phyloP scores from a whole-genome alignment of 2,113 vertebrate species.

The Brachyistius frenatus region DNA sequence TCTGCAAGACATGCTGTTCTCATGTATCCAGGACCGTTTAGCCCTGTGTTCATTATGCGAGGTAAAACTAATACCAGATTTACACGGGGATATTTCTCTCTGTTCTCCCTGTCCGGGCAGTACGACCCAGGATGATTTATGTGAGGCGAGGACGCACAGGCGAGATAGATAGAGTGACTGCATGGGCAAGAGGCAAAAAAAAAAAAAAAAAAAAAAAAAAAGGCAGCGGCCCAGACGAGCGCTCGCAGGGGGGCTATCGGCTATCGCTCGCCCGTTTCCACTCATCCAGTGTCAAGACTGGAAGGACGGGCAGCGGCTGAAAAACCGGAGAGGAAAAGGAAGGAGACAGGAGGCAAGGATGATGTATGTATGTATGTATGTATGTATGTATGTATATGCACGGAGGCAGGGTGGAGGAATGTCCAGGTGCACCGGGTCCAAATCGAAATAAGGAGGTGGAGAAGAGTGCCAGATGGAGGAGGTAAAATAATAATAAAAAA shows the following conservation, averaged over 20 bases:
- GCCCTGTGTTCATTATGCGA: slow-evolving; percentile 77
- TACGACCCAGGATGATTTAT: slow-evolving; percentile 81
- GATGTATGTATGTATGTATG: slow-evolving; percentile 58
- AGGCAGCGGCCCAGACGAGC: slow-evolving; percentile 67
- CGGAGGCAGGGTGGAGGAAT: slow-evolving; percentile 53
- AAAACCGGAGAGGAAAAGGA: slow-evolving; percentile 52
- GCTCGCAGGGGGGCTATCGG: slow-evolving; percentile 74
- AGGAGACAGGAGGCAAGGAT: slow-evolving; percentile 48
- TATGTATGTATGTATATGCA: slow-evolving; percentile 41
- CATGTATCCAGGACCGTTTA: slow-evolving; percentile 81
- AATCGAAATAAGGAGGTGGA: slow-evolving; percentile 45
- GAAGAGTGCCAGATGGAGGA: slow-evolving; percentile 46
- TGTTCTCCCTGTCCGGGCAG: slow-evolving; percentile 68
- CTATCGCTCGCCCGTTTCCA: slow-evolving; percentile 68
- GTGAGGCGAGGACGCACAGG: slow-evolving; percentile 62
- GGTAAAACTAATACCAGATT: slow-evolving; percentile 84
- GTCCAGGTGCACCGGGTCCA: slow-evolving; percentile 60
- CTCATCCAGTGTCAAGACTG: slow-evolving; percentile 42
- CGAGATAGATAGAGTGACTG: slow-evolving; percentile 72
- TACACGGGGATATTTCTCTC: slow-evolving; percentile 76
- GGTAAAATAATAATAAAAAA: background rate
- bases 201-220: background rate
- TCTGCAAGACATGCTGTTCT: slow-evolving; percentile 84
- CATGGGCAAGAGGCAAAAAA: slow-evolving; percentile 24
- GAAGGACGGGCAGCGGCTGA: slow-evolving; percentile 23